phyloP scores from a whole-genome alignment of 2,888 invertebrate genomes.

The Alsophila aescularia region DNA sequence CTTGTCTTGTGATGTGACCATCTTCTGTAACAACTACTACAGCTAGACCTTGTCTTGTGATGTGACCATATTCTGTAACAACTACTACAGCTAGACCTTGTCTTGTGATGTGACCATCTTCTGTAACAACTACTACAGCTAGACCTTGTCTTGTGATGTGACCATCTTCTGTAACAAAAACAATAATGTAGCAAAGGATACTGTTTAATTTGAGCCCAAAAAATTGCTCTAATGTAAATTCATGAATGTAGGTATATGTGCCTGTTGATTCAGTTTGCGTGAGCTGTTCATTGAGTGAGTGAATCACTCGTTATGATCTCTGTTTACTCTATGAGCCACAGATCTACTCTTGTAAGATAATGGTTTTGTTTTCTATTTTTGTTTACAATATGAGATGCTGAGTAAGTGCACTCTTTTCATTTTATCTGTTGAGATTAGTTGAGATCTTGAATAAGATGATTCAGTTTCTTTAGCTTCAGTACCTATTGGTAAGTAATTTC shows the following conservation, averaged over 20 bases:
- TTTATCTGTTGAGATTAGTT: not conserved
- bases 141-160: no score
- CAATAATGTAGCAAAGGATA: not conserved
- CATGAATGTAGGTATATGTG: not conserved
- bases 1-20: no score
- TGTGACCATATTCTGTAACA: no score
- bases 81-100: no score
- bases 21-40: no score
- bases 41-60: no score
- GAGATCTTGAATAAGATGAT: not conserved
- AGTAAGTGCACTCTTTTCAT: conserved; percentile 8
- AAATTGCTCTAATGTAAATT: not conserved
- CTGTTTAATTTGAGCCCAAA: not conserved
- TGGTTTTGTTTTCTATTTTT: conserved; percentile 30
- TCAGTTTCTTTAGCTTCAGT: no score
- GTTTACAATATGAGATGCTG: conserved; percentile 18
- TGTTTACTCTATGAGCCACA: conserved; percentile 27
- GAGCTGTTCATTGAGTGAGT: conserved; percentile 15
- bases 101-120: no score
- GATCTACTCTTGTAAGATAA: conserved; percentile 26
- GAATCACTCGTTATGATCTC: conserved; percentile 19
- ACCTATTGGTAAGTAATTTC: not conserved
- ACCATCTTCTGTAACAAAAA: no score
- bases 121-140: no score
- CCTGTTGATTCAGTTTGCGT: conserved; percentile 7